Percentiles rank a stretch among this genome's conserved stretches.
These are phyloP conservation scores for Hemithea aestivaria DNA, from an alignment of 2,888 invertebrate species.

Conservation along the genomic window DNA sequence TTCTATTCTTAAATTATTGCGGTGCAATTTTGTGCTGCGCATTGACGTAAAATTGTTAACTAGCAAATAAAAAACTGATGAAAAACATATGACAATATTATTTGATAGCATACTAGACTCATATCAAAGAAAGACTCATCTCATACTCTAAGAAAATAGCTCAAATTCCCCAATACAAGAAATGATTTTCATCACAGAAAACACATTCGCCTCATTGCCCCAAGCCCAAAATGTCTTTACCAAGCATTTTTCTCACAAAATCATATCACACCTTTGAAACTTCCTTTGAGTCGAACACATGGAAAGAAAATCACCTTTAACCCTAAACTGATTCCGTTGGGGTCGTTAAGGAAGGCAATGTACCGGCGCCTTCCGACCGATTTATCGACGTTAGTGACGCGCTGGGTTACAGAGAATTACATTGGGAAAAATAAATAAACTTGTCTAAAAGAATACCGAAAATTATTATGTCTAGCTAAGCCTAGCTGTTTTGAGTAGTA, in stretches of 20 bases:
- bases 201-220: not conserved
- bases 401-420: slow-evolving; percentile 33
- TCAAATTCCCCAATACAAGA: not conserved
- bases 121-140: no score
- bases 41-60: no score
- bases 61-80: no score
- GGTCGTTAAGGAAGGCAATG: slow-evolving; percentile 74
- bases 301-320: slow-evolving; percentile 65
- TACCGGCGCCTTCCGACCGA: slow-evolving; percentile 70
- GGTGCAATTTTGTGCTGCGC: no score
- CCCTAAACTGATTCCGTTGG: slow-evolving; percentile 68
- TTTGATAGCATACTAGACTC: no score
- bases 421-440: no score
- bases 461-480: no score
- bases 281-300: slow-evolving; percentile 41
- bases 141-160: no score
- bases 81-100: no score
- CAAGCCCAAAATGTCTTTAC: slow-evolving; percentile 19
- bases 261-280: slow-evolving; percentile 35
- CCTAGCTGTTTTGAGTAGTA: no score
- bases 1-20: no score
- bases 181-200: not conserved
- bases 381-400: slow-evolving; percentile 50
- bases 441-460: no score
- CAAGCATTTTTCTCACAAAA: slow-evolving; percentile 26